Conservation (phyloP, 2,888 invertebrate species). For the Tetheella fluctuosa region DNA sequence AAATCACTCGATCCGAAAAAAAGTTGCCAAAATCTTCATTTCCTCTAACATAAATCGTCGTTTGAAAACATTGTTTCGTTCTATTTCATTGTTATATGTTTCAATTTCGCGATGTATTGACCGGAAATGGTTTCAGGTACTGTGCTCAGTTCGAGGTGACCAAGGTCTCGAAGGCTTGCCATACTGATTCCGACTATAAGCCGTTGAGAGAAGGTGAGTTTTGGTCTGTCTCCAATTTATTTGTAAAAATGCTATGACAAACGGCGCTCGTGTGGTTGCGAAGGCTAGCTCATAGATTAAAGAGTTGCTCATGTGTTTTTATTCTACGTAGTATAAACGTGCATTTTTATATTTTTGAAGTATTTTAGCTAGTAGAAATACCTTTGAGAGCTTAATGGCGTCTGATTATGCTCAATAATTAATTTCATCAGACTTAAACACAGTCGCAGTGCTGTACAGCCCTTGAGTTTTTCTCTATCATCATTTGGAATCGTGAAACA, state of each 20-base stretch:
- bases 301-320: conserved; percentile 10
- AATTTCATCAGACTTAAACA: neutral
- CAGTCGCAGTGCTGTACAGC: neutral
- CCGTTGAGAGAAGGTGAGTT: conserved; percentile 89
- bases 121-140: conserved; percentile 86
- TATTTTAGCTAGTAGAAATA: neutral
- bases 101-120: conserved; percentile 41
- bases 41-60: conserved; percentile 4
- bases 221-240: conserved; percentile 17
- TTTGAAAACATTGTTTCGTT: conserved; percentile 3
- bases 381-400: no score
- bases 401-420: no score
- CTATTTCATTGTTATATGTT: conserved; percentile 22
- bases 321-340: neutral
- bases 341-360: neutral
- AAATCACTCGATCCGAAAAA: neutral
- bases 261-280: conserved; percentile 7
- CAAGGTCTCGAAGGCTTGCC: conserved; percentile 92
- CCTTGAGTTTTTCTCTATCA: no score
- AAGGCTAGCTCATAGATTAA: neutral
- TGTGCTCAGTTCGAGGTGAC: conserved; percentile 93
- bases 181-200: conserved; percentile 89
- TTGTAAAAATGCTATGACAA: conserved; percentile 7
- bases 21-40: conserved; percentile 8
- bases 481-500: no score